Conservation (phyloP, 2,113 vertebrate species). For the Poeciliopsis turrubarensis region DNA sequence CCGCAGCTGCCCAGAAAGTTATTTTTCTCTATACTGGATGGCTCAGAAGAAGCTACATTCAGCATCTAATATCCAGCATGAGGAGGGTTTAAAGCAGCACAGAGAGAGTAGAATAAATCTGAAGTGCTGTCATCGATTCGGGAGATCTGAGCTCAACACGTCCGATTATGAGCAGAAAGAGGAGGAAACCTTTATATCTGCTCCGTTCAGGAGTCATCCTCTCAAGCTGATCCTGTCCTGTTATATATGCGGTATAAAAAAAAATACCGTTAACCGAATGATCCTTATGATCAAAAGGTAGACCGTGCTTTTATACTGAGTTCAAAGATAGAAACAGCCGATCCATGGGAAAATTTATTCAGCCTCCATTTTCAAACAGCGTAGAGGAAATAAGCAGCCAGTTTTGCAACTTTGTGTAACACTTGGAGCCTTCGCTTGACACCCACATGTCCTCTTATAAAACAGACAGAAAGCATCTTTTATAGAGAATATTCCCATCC, state of each 20-base stretch:
- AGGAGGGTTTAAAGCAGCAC: constrained; percentile 2
- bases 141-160: neutral
- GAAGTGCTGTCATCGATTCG: neutral
- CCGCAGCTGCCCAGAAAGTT: neutral
- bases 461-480: neutral
- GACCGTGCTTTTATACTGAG: too few species aligned
- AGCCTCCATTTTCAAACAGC: too few species aligned
- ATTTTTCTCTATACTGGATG: neutral
- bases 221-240: neutral
- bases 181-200: neutral
- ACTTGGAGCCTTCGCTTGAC: too few species aligned
- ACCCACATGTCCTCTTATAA: neutral
- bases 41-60: neutral
- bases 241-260: neutral
- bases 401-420: too few species aligned
- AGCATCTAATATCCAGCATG: neutral
- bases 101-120: neutral
- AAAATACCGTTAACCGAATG: neutral
- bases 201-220: neutral
- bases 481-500: too few species aligned
- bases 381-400: neutral
- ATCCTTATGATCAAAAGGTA: too few species aligned
- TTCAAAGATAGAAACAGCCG: neutral
- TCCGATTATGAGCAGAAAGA: neutral
- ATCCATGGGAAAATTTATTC: neutral